Evolutionary conservation across 2,888 invertebrate species (phyloP), one percentile per base, ranked within the genome.

Genomic region (Plusia festucae): DNA sequence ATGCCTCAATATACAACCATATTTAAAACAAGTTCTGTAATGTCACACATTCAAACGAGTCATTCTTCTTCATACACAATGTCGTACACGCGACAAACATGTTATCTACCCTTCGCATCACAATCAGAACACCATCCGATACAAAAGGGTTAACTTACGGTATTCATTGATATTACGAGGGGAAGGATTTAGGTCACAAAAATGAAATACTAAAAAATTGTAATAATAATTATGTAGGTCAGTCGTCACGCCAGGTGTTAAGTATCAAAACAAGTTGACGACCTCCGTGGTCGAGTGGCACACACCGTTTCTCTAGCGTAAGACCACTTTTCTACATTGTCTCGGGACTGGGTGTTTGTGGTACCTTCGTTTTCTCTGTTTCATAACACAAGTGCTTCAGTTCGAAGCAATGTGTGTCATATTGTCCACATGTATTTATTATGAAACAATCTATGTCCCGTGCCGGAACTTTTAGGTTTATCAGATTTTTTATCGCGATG

Each of bases 121-220:
- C 46, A 49, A 20, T 40, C n/a, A 40, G 40, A 49, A 49, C 46
- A 44, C 44, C 20, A 49, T 49, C 46, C 11, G 46, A 49, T 49
- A 49, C 4, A 60, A 46, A 54, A 51, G 46, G 65, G 49, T 30
- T 15, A 11, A 9, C n/a, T 52, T 20, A 16, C 56, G 40, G 16
- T 8, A 53, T 44, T 55, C 11, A 55, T 44, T 54, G 55, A 61
- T 54, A 46, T 32, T 44, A 57, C 44, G 15, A 49, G 64, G 72
- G 72, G 60, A 27, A n/a, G 18, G 16, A 59, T n/a, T 64, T 73
- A 73, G 73, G 72, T 73, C 73, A 55, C 59, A 7, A 11, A 34
- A 20, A 15, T 34, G 11, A 34, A 34, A 34, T 53, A 15, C 54
- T 53, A 22, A 51, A 24, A 24, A 5, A 5, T 24, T 3, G 5